These are phyloP conservation scores for Plumapathes pennacea DNA, from an alignment of 92 coral and sea anemone genomes.

Conservation along the genomic window DNA sequence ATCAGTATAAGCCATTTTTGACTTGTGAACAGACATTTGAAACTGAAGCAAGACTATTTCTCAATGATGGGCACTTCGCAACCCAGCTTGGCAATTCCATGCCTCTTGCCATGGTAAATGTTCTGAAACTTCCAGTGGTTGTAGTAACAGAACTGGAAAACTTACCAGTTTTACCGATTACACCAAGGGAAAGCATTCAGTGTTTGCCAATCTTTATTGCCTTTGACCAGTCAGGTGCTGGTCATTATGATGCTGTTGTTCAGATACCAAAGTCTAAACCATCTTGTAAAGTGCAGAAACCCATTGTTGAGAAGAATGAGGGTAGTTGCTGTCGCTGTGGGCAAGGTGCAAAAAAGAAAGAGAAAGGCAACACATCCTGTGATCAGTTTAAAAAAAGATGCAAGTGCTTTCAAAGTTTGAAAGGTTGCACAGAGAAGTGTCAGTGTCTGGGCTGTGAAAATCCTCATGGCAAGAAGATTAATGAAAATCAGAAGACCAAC, in stretches of 20 bases:
- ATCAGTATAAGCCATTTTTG: conserved; percentile 47
- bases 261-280: background rate
- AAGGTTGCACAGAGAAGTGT: conserved; percentile 34
- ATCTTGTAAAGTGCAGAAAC: background rate
- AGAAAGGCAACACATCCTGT: conserved; percentile 23
- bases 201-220: conserved; percentile 52
- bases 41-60: conserved; percentile 33
- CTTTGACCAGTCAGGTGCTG: conserved; percentile 56
- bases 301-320: background rate
- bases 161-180: conserved; percentile 47
- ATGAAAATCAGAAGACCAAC: background rate
- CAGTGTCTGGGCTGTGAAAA: conserved; percentile 35
- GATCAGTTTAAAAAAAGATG: conserved; percentile 44
- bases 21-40: conserved; percentile 9
- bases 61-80: conserved; percentile 50
- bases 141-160: conserved; percentile 47
- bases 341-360: conserved; percentile 52
- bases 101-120: conserved; percentile 60
- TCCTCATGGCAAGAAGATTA: conserved; percentile 30
- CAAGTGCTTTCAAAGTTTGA: conserved; percentile 48
- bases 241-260: conserved; percentile 53
- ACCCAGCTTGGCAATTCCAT: conserved; percentile 51
- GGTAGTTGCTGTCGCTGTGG: conserved; percentile 38
- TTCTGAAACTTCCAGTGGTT: conserved; percentile 44
- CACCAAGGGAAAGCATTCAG: conserved; percentile 30